These are phyloP conservation scores for Nomada fucata DNA, from an alignment of 2,888 invertebrate genomes.

Conservation along the genomic window DNA sequence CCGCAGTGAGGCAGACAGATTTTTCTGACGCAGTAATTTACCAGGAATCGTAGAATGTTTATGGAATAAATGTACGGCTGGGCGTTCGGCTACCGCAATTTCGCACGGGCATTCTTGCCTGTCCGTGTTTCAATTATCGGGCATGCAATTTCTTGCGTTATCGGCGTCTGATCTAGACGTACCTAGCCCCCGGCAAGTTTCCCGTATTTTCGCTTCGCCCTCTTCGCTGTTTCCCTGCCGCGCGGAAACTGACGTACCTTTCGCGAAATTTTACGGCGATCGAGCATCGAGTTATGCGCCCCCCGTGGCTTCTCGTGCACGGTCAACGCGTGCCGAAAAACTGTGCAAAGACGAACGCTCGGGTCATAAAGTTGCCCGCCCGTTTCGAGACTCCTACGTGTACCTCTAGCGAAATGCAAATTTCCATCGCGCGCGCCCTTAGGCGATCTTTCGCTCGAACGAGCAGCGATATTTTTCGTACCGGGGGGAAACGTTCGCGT, in stretches of 20 bases:
- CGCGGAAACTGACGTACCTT: conserved; percentile 53
- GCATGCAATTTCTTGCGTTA: conserved; percentile 59
- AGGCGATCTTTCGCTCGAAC: conserved; percentile 9
- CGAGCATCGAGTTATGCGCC: conserved; percentile 39
- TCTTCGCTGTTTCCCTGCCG: conserved; percentile 28
- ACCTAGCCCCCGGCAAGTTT: conserved; percentile 45
- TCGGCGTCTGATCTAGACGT: conserved; percentile 58
- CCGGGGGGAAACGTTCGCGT: background rate
- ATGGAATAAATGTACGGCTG: background rate
- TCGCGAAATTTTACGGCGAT: conserved; percentile 53
- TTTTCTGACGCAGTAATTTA: conserved; percentile 14
- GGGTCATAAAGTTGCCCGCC: conserved; percentile 16
- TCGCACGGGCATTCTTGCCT: conserved; percentile 43
- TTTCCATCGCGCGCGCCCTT: conserved; percentile 14
- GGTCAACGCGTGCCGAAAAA: conserved; percentile 38
- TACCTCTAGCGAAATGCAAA: conserved; percentile 24
- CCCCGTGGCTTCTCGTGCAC: conserved; percentile 34
- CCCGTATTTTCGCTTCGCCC: conserved; percentile 37
- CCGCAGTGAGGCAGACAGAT: background rate
- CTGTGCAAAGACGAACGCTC: conserved; percentile 25
- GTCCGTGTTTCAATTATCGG: conserved; percentile 66
- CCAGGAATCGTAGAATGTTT: conserved; percentile 1
- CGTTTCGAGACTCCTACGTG: background rate
- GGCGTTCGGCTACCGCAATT: background rate
- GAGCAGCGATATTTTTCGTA: background rate